Conservation (phyloP, 2,888 invertebrate species). For the Norana najaformis region DNA sequence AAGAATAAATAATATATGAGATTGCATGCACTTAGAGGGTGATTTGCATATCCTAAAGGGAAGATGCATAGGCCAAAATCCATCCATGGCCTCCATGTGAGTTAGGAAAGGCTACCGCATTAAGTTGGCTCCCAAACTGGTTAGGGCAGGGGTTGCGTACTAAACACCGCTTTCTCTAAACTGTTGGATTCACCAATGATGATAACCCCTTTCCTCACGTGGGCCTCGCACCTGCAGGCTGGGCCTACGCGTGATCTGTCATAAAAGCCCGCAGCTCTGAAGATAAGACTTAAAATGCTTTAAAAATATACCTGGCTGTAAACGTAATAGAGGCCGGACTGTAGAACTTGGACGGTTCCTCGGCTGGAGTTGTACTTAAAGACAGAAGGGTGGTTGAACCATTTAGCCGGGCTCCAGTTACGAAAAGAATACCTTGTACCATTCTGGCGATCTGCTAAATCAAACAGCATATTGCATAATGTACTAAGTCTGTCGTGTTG, state of each 20-base stretch:
- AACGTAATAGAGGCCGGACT: constrained; percentile 1
- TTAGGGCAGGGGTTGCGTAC: no score
- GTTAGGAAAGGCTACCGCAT: no score
- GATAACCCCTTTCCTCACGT: no score
- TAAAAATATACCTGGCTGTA: constrained; percentile 15
- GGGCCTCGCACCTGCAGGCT: neutral
- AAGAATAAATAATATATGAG: no score
- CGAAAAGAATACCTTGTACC: constrained; percentile 18
- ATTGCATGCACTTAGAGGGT: no score
- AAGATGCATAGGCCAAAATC: no score
- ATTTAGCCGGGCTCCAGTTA: constrained; percentile 2
- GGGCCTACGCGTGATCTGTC: neutral
- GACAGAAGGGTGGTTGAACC: neutral
- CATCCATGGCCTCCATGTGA: no score
- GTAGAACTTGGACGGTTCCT: neutral
- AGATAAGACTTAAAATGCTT: neutral
- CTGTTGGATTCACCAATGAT: no score
- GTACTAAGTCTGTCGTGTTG: no score
- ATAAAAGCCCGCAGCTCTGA: neutral
- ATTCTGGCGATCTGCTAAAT: neutral
- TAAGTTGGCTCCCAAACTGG: no score
- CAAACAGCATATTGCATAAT: neutral
- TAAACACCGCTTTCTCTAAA: no score
- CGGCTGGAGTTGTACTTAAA: neutral
- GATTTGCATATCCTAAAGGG: no score